A percentile compares a stretch with the other conserved stretches of the same genome.
These are phyloP conservation scores for Parnassius glacialis DNA, from an alignment of 2,888 invertebrate genomes.

Conservation along the genomic window DNA sequence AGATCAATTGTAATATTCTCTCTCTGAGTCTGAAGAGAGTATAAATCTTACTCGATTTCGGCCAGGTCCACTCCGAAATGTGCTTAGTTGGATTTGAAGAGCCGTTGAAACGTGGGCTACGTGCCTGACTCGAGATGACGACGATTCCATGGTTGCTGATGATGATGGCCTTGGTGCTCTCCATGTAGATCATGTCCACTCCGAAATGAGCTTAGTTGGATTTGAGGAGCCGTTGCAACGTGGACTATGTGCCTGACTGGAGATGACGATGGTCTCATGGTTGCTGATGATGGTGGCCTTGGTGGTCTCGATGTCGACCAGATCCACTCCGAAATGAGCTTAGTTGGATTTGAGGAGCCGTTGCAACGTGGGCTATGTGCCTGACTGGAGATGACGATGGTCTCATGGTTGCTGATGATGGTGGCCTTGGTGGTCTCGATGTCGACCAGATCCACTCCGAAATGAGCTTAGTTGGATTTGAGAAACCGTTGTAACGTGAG, in stretches of 20 bases:
- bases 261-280: constrained; percentile 90
- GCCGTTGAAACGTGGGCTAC: not conserved
- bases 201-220: constrained; percentile 46
- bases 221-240: not conserved
- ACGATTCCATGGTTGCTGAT: too few relatives aligned
- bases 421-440: not conserved
- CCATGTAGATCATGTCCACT: constrained; percentile 83
- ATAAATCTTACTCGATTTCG: not conserved
- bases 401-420: not conserved
- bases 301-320: constrained; percentile 91
- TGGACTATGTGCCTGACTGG: constrained; percentile 81
- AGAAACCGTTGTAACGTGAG: too few relatives aligned
- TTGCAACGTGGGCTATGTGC: constrained; percentile 51
- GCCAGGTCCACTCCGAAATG: constrained; percentile 86
- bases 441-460: constrained; percentile 86
- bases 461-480: too few relatives aligned
- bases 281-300: constrained; percentile 87
- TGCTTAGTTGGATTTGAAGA: too few relatives aligned
- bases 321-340: constrained; percentile 84
- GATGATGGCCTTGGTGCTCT: too few relatives aligned
- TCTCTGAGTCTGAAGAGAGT: too few relatives aligned
- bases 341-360: not conserved
- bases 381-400: constrained; percentile 81
- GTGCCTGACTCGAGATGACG: constrained; percentile 83
- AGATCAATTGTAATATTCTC: too few relatives aligned